Evolutionary conservation across 1,140 invertebrate genomes (phyloP).

Genomic region (Proales similis): DNA sequence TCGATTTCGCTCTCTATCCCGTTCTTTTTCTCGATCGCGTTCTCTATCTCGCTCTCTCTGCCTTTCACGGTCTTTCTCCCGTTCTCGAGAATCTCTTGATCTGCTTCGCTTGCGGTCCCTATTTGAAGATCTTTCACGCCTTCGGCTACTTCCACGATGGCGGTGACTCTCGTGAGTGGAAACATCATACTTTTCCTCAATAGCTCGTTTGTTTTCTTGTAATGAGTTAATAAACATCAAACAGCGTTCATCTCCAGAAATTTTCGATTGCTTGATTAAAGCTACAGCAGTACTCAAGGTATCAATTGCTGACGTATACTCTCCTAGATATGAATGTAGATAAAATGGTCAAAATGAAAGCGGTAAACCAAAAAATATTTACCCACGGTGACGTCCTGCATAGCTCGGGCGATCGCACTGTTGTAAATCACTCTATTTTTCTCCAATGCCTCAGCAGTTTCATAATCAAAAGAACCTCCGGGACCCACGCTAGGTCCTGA

Average conservation of each 20-base stretch:
- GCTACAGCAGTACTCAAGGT: constrained; percentile 96
- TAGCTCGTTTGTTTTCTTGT: constrained; percentile 87
- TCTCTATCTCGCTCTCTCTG: constrained; percentile 21
- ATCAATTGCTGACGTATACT: constrained; percentile 94
- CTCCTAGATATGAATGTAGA: constrained; percentile 58
- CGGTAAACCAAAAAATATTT: constrained; percentile 17
- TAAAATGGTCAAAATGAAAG: constrained; percentile 38
- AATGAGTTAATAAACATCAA: constrained; percentile 93
- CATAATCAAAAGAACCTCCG: constrained; percentile 71
- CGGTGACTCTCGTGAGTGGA: not conserved
- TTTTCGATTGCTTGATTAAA: constrained; percentile 95
- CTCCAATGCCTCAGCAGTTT: constrained; percentile 97
- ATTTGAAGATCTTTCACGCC: not conserved
- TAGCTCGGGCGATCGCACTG: constrained; percentile 87
- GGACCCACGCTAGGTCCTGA: constrained; percentile 5
- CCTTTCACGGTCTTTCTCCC: not conserved
- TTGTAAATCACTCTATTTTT: constrained; percentile 93
- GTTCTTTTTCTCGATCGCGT: not conserved
- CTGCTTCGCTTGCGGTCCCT: constrained; percentile 22
- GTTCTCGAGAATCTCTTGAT: constrained; percentile 19
- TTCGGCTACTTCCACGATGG: constrained; percentile 3
- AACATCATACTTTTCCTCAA: constrained; percentile 88
- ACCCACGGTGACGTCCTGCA: constrained; percentile 86
- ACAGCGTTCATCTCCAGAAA: constrained; percentile 91
- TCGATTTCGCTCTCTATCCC: constrained; percentile 4